Evolutionary conservation across 2,888 invertebrate species (phyloP).

Genomic region (Amiota mariae): DNA sequence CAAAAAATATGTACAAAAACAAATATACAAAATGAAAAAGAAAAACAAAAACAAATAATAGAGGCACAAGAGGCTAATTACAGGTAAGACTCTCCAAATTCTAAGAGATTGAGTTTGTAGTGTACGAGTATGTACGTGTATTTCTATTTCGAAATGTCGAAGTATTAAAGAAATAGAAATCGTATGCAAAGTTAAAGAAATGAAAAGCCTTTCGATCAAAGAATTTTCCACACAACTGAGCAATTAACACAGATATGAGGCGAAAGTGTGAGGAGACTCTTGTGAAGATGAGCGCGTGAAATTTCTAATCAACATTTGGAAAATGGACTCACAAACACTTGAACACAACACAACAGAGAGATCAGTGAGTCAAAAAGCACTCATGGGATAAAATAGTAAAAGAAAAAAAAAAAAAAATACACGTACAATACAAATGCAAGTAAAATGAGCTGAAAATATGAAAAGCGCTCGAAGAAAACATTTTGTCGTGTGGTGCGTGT

Average conservation of each 20-base stretch:
- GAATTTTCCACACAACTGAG: constrained; percentile 66
- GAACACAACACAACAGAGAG: constrained; percentile 37
- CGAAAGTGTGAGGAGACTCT: constrained; percentile 44
- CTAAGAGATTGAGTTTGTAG: constrained; percentile 43
- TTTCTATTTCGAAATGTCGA: constrained; percentile 48
- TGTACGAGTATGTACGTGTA: too few relatives aligned
- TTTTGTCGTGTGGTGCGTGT: not conserved
- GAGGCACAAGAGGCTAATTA: constrained; percentile 63
- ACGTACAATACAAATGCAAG: constrained; percentile 14
- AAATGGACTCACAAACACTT: constrained; percentile 36
- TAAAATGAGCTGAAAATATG: not conserved
- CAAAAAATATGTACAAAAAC: constrained; percentile 27
- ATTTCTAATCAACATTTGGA: constrained; percentile 38
- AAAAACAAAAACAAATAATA: constrained; percentile 36
- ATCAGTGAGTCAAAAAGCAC: constrained; percentile 30
- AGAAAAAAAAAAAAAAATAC: constrained; percentile 27
- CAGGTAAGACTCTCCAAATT: constrained; percentile 56
- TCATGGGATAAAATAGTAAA: constrained; percentile 36
- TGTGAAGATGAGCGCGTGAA: constrained; percentile 46
- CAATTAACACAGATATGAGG: constrained; percentile 67
- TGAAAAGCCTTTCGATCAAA: constrained; percentile 44
- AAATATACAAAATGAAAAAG: not conserved
- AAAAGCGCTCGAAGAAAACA: constrained; percentile 18
- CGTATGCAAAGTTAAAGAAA: constrained; percentile 39
- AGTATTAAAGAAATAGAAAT: constrained; percentile 38